Conservation (phyloP, 2,797 vertebrate species). For the Bucorvus abyssinicus region DNA sequence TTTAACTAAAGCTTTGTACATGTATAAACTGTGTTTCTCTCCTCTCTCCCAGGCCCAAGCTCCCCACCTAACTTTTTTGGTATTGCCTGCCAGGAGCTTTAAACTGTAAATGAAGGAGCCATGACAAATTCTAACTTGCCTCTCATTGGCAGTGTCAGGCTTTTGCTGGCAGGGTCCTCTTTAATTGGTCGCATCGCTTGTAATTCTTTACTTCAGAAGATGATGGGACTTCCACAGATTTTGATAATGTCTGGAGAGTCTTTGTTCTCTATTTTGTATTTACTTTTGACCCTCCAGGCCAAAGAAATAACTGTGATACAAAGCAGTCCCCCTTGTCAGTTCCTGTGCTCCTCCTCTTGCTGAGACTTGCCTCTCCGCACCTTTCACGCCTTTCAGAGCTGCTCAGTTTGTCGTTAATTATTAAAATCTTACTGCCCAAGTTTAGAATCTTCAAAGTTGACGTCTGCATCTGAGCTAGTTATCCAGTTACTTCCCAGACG, state of each 20-base stretch:
- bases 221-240: not conserved
- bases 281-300: not conserved
- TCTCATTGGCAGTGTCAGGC: not conserved
- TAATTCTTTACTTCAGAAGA: not conserved
- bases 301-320: not conserved
- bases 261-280: not conserved
- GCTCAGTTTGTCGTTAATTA: not conserved
- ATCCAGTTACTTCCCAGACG: not conserved
- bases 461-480: not conserved
- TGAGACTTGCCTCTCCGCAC: not conserved
- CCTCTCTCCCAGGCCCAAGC: not conserved
- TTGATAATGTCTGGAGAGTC: not conserved
- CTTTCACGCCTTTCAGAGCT: not conserved
- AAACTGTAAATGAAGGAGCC: not conserved
- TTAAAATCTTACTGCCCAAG: not conserved
- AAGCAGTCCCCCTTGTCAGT: not conserved
- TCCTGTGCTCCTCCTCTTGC: not conserved
- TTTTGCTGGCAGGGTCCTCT: not conserved
- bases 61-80: fast-evolving
- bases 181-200: not conserved
- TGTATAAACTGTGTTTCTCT: not conserved
- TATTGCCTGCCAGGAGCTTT: not conserved
- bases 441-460: not conserved
- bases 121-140: not conserved
- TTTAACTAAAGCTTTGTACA: not conserved